Evolutionary conservation across 2,113 vertebrate genomes (phyloP).

Genomic region (Hyperopisus bebe): DNA sequence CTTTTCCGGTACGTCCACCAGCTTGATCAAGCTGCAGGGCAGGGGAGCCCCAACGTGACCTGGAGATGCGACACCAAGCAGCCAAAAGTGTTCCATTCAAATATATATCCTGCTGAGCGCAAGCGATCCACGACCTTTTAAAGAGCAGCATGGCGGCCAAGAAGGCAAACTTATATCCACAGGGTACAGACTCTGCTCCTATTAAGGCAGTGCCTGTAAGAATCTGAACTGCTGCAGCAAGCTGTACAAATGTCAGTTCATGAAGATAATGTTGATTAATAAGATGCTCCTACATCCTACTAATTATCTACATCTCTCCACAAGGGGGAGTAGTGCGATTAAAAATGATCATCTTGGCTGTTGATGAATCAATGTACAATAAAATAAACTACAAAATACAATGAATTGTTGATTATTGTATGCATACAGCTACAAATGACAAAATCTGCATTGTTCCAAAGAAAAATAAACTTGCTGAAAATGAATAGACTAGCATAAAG

Average conservation of each 20-base stretch:
- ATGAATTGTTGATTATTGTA: not conserved
- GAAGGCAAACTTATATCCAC: not conserved
- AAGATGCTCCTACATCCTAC: not conserved
- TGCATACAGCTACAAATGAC: not conserved
- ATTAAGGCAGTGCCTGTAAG: not conserved
- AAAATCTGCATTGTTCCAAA: not conserved
- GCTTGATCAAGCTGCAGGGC: slow-evolving; percentile 90
- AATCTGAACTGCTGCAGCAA: not conserved
- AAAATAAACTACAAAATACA: not conserved
- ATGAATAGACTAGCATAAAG: not conserved
- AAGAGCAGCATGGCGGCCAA: not conserved
- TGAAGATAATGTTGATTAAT: not conserved
- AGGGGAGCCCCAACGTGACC: slow-evolving; percentile 93
- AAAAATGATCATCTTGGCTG: not conserved
- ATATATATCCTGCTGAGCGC: not conserved
- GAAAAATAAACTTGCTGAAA: not conserved
- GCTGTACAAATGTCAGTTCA: not conserved
- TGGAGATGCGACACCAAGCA: slow-evolving; percentile 39
- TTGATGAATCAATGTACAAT: not conserved
- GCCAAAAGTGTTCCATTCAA: not conserved
- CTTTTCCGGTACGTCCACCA: slow-evolving; percentile 88
- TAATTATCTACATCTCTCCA: not conserved
- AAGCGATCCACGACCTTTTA: not conserved
- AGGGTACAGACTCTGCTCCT: not conserved
- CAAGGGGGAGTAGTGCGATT: slow-evolving; percentile 16